These are phyloP conservation scores for Grantiella picta DNA, from an alignment of 2,113 vertebrate genomes.

Conservation along the genomic window DNA sequence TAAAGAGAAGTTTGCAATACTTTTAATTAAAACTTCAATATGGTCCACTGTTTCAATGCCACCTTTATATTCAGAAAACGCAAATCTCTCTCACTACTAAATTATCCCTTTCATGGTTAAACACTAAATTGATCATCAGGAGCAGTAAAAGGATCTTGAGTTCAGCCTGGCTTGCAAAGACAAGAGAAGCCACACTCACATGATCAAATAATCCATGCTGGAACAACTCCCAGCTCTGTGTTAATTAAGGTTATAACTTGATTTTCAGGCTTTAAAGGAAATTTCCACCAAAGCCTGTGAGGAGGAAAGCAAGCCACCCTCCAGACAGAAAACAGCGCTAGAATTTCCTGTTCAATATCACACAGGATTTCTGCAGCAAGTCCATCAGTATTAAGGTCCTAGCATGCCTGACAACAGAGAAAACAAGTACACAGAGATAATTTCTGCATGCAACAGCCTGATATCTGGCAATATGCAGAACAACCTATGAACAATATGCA, in stretches of 20 bases:
- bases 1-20: background rate
- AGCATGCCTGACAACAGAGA: background rate
- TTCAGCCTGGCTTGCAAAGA: background rate
- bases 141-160: background rate
- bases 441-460: background rate
- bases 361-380: background rate
- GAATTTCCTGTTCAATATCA: background rate
- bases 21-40: background rate
- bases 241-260: background rate
- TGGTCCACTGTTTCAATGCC: background rate
- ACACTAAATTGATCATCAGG: background rate
- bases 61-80: conserved; percentile 8
- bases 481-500: background rate
- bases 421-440: background rate
- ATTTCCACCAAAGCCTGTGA: background rate
- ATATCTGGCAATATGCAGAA: background rate
- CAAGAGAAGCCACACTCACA: background rate
- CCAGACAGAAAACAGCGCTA: background rate
- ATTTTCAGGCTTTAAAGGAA: background rate
- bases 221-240: background rate
- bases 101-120: background rate
- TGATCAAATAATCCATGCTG: background rate
- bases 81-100: background rate
- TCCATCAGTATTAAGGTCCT: background rate
- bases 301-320: background rate